These are phyloP conservation scores for Drosophila paucipuncta DNA, from an alignment of 2,888 invertebrate genomes.

Conservation along the genomic window DNA sequence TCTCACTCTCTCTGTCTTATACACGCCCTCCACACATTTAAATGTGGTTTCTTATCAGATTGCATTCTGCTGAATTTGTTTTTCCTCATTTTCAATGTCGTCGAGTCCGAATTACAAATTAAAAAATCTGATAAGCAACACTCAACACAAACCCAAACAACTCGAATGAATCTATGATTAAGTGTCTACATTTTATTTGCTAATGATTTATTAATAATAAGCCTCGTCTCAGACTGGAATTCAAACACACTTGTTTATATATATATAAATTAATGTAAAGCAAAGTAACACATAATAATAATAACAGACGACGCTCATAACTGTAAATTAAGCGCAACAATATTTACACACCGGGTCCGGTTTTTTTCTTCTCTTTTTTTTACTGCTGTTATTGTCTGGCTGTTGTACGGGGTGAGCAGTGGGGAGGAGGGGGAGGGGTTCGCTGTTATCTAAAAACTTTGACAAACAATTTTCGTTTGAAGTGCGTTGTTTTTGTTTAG, in stretches of 20 bases:
- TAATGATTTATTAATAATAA: conserved; percentile 24
- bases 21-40: conserved; percentile 1
- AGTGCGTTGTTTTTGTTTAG: conserved; percentile 71
- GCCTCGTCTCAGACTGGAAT: conserved; percentile 21
- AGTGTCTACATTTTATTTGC: conserved; percentile 26
- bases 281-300: background rate
- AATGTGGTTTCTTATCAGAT: conserved; percentile 36
- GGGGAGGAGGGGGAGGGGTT: background rate
- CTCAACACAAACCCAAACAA: conserved; percentile 45
- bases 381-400: conserved; percentile 22
- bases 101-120: conserved; percentile 35
- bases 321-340: conserved; percentile 76
- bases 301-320: conserved; percentile 49
- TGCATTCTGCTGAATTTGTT: conserved; percentile 17
- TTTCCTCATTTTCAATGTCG: conserved; percentile 61
- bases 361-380: conserved; percentile 20
- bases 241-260: conserved; percentile 61
- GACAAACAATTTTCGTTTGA: conserved; percentile 76
- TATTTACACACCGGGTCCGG: conserved; percentile 64
- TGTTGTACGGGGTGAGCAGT: background rate
- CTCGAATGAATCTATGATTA: conserved; percentile 29
- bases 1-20: background rate
- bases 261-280: conserved; percentile 11
- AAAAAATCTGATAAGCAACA: conserved; percentile 65
- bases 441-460: conserved; percentile 75